Evolutionary conservation across 2,113 vertebrate genomes (phyloP), one percentile per base, ranked within the genome.

Genomic region (Scytalopus superciliaris): DNA sequence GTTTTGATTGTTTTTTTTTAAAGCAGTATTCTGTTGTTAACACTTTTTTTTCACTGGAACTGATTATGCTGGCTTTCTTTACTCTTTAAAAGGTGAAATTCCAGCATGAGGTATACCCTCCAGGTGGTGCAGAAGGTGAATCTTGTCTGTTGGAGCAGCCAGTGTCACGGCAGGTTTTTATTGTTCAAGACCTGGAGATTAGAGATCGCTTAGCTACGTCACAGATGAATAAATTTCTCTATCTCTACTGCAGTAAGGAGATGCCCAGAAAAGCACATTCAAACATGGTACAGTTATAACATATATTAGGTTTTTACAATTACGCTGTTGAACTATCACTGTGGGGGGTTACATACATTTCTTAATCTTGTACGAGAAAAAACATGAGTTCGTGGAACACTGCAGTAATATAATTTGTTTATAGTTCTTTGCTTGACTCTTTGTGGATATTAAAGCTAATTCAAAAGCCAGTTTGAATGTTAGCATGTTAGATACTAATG

Each of bases 211-310:
- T 99, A 96, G 99, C 99, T 49, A 98, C 99, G 6, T 99, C 99
- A 30, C 99, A 99, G 86, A 99, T 99, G 99, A 99, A 99, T 95
- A 99, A 99, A 96, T 99, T 99, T 95, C 98, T 99, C 33, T 99
- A 99, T 87, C 98, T 99, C 63, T 99, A 99, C 89, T 99, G 99
- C 35, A 99, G 99, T 97, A 99, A 99, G 76, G 99, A 99, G 96
- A 99, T 99, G 98, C 99, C 99, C 39, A 98, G 99, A 50, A 99
- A 99, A 97, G 99, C 99, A 1, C 99, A 99, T 95, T 99, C 99
- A 68, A 99, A 99, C 96, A 99, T 99, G 99, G 99, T 99, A 95
- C 95, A 87, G 11, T 53, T 73, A 28, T 18, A 39, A 50, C 49
- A 73, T 25, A 57, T n/a, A 16, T 24, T 59, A 17, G 23, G 50